These are phyloP conservation scores for Melieria crassipennis DNA, from an alignment of 2,888 invertebrate genomes.

Conservation along the genomic window DNA sequence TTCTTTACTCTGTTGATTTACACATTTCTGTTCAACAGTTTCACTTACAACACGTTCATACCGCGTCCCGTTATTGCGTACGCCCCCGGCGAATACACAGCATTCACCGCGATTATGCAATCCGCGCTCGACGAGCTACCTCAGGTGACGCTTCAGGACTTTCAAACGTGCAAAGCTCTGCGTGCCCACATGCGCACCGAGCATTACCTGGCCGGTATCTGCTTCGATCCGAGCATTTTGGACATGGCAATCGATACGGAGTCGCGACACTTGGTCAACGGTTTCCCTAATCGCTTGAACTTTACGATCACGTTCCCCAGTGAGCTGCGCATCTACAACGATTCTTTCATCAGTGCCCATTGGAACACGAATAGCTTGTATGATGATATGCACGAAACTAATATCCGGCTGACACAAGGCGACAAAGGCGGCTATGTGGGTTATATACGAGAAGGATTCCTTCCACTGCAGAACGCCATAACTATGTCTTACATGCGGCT, in stretches of 20 bases:
- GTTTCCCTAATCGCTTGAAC: slow-evolving; percentile 32
- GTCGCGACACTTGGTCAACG: background rate
- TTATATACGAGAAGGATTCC: too few species aligned
- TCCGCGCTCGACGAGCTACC: slow-evolving; percentile 4
- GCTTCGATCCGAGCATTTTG: too few species aligned
- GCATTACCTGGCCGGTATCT: too few species aligned
- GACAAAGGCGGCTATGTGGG: too few species aligned
- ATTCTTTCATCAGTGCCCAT: background rate
- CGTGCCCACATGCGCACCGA: slow-evolving; percentile 15
- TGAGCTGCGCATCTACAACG: slow-evolving; percentile 45
- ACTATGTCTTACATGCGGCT: too few species aligned
- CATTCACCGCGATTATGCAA: too few species aligned
- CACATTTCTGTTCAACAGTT: too few species aligned
- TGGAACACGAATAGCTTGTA: too few species aligned
- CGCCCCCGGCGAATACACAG: slow-evolving; percentile 41
- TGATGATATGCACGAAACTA: too few species aligned
- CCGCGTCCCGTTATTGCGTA: slow-evolving; percentile 47
- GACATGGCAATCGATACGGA: background rate
- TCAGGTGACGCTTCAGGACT: slow-evolving; percentile 24
- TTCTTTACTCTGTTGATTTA: too few species aligned
- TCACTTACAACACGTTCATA: slow-evolving; percentile 39
- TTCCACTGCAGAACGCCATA: too few species aligned
- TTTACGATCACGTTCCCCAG: slow-evolving; percentile 50
- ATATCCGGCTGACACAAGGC: too few species aligned
- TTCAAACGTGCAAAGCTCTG: slow-evolving; percentile 32